Evolutionary conservation across 2,113 vertebrate genomes (phyloP), one percentile per base, ranked within the genome.

Genomic region (Rhinolophus ferrumequinum): DNA sequence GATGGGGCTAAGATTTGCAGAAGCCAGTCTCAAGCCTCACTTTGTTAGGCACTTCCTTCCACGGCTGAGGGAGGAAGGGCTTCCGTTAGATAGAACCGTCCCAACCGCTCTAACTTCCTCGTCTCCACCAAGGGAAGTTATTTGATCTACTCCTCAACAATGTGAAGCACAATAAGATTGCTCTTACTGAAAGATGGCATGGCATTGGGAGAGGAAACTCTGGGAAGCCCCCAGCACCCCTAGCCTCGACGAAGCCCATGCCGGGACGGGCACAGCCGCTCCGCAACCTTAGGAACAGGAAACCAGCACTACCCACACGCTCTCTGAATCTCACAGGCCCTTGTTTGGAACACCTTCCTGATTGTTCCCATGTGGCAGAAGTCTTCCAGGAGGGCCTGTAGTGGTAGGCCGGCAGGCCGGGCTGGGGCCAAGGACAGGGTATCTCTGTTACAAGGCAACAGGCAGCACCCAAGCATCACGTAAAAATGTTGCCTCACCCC

Each of bases 81-180:
- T 85, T 85, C 79, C 11, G 18, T 52, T 26, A 87, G 56, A 60
- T 69, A 89, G 26, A 84, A 87, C 81, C 92, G 92, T 80, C 44
- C 47, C 21, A 50, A 26, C 30, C 72, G 75, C 60, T 88, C 50
- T 41, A 76, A 75, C 90, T 84, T 96, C 82, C 80, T 84, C 19
- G 12, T 10, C 26, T 47, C 70, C n/a, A 77, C 50, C 72, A 76
- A 95, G 67, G 66, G 52, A 72, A 75, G n/a, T 44, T 56, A 41
- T 66, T 60, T 83, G 38, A 86, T n/a, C 18, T 81, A 87, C 66
- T 15, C n/a, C 58, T 62, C 72, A 84, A 67, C 70, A 93, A 75
- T 3, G 62, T 75, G 73, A 72, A 85, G 72, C 38, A 67, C 30
- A 52, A 84, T 85, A n/a, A 72, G 66, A 73, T 0, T 47, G 35